Percentiles rank a stretch among this genome's conserved stretches.
Conservation (phyloP, 2,888 invertebrate genomes). For the Dioctria rufipes region DNA sequence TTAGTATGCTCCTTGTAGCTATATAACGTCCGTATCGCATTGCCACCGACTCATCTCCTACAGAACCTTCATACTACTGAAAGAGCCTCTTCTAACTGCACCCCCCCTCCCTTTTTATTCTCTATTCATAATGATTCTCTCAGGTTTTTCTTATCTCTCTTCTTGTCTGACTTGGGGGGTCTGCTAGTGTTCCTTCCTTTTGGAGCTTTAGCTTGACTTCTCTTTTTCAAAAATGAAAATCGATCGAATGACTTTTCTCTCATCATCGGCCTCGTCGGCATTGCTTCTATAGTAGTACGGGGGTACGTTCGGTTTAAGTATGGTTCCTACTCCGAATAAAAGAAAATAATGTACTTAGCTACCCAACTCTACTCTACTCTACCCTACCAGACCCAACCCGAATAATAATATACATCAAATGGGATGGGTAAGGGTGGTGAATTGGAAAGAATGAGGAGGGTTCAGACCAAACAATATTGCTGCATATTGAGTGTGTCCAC, state of each 20-base stretch:
- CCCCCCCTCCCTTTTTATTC: background rate
- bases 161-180: background rate
- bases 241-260: slow-evolving; percentile 18
- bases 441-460: background rate
- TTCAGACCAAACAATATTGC: background rate
- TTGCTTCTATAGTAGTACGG: background rate
- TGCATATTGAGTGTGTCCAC: background rate
- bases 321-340: no score
- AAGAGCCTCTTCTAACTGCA: background rate
- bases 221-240: slow-evolving; percentile 5
- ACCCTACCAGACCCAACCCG: no score
- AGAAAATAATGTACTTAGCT: no score
- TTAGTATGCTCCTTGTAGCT: no score
- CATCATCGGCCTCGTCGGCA: slow-evolving; percentile 1
- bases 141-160: slow-evolving; percentile 4
- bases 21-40: no score
- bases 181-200: background rate
- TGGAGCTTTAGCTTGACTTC: no score
- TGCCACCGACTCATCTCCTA: no score
- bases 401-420: no score
- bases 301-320: background rate
- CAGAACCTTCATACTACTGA: no score
- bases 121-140: background rate
- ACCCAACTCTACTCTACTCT: no score
- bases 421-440: no score